Percentiles rank a stretch among this genome's conserved stretches.
Evolutionary conservation across 2,113 vertebrate species (phyloP).

Genomic region (Serinus canaria): DNA sequence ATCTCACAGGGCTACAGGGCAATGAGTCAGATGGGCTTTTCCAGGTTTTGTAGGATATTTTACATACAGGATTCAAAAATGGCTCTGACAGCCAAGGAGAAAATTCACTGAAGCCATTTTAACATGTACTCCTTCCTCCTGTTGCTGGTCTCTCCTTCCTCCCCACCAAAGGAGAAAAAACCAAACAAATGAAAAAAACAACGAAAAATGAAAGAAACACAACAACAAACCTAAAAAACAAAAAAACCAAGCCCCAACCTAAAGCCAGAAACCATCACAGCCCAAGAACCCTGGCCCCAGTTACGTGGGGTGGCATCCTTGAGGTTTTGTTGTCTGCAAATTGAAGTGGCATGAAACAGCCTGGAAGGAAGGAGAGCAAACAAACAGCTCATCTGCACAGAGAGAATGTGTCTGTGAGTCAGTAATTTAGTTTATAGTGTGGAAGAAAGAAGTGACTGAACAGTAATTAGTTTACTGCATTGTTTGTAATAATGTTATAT

Average conservation of each 20-base stretch:
- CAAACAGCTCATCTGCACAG: neutral
- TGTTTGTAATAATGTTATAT: slow-evolving; percentile 13
- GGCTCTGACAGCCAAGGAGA: neutral
- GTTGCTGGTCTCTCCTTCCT: neutral
- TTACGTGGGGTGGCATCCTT: neutral
- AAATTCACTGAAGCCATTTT: neutral
- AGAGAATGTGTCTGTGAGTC: neutral
- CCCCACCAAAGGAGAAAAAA: too few species aligned
- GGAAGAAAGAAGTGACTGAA: neutral
- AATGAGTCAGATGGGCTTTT: neutral
- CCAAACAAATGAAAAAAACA: neutral
- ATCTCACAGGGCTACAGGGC: neutral
- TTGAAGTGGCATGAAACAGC: neutral
- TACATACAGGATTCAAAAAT: neutral
- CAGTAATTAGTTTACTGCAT: neutral
- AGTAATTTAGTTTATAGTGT: neutral
- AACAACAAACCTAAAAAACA: neutral
- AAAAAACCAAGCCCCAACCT: rapidly evolving
- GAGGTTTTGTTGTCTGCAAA: neutral
- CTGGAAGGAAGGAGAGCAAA: neutral
- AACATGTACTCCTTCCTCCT: rapidly evolving
- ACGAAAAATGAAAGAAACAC: neutral
- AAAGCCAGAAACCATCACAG: neutral
- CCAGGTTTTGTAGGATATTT: neutral
- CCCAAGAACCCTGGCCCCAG: neutral